Conservation (phyloP, 2,113 vertebrate species). For the Labrus mixtus region DNA sequence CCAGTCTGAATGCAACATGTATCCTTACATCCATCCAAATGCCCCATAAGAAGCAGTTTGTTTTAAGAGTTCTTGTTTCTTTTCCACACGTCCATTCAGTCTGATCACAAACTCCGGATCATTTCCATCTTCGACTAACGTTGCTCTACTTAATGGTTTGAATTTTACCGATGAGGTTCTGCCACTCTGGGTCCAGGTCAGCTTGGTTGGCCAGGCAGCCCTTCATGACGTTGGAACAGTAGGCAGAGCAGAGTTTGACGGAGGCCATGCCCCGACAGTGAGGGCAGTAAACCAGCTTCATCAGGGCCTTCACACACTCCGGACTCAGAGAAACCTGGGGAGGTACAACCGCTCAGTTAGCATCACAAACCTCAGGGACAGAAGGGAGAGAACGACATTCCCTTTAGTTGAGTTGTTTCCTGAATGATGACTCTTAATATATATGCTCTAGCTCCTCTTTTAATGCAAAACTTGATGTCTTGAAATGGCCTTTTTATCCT, state of each 20-base stretch:
- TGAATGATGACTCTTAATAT: not conserved
- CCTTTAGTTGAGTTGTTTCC: not conserved
- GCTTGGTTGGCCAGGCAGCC: constrained; percentile 97
- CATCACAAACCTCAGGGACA: not conserved
- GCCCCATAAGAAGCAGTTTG: no score
- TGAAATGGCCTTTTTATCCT: no score
- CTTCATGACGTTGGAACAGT: constrained; percentile 94
- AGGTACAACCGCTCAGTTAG: not conserved
- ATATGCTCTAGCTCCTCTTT: not conserved
- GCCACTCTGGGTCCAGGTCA: constrained; percentile 92
- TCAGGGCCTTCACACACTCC: constrained; percentile 89
- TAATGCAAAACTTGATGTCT: no score
- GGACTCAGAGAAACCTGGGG: constrained; percentile 89
- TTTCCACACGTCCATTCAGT: no score
- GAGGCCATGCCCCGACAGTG: constrained; percentile 89
- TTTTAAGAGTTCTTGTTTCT: no score
- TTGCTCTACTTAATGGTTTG: not conserved
- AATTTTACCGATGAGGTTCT: constrained; percentile 89
- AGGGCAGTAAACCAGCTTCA: constrained; percentile 93
- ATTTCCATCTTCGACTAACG: not conserved
- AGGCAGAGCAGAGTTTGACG: constrained; percentile 89
- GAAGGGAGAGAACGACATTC: not conserved
- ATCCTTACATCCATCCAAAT: no score
- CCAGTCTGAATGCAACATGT: no score
- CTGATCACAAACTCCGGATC: no score